phyloP scores from a whole-genome alignment of 2,113 vertebrate genomes.

The Sitta europaea region DNA sequence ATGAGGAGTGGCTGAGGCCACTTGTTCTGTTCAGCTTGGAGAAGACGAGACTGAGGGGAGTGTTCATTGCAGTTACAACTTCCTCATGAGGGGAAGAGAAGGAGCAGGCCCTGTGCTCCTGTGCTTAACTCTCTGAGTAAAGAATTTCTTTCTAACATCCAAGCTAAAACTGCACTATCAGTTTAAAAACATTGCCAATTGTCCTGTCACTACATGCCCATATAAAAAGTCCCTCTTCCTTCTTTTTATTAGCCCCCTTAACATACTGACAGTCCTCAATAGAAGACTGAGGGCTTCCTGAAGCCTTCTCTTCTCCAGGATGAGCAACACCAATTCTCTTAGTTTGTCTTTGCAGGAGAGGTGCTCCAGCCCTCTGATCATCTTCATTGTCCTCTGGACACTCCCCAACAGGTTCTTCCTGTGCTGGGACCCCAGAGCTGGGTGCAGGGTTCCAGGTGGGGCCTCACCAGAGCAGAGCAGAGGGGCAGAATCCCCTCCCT shows the following conservation, averaged over 20 bases:
- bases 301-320: background rate
- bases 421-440: background rate
- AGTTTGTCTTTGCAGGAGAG: background rate
- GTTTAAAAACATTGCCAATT: background rate
- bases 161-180: background rate
- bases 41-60: background rate
- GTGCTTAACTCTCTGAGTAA: background rate
- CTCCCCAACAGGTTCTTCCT: rapidly evolving
- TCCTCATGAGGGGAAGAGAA: background rate
- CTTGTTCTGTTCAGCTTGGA: background rate
- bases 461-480: background rate
- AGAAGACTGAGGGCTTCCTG: background rate
- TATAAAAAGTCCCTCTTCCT: background rate
- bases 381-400: background rate
- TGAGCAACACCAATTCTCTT: background rate
- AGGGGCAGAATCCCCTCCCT: background rate
- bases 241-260: background rate
- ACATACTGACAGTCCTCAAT: background rate
- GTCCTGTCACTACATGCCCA: background rate
- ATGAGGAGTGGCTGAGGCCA: background rate
- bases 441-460: background rate
- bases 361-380: background rate
- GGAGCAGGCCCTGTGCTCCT: background rate
- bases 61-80: background rate
- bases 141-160: background rate